phyloP scores from a whole-genome alignment of 2,888 invertebrate genomes.

The Melieria crassipennis region DNA sequence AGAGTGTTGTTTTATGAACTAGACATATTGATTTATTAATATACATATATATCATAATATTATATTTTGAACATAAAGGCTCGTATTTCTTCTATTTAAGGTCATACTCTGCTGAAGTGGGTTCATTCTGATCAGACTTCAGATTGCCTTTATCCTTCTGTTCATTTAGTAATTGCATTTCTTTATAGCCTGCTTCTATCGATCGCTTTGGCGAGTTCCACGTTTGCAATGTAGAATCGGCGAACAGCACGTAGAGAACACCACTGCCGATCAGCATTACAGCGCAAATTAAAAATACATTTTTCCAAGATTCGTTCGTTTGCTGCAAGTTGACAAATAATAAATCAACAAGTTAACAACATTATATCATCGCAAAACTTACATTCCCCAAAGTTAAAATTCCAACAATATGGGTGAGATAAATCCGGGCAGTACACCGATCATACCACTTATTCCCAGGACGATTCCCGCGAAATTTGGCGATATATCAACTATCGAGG shows the following conservation, averaged over 20 bases:
- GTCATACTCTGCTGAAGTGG: too few species aligned
- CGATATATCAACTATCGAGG: constrained; percentile 75
- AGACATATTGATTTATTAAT: too few species aligned
- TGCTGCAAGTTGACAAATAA: constrained; percentile 65
- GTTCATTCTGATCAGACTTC: too few species aligned
- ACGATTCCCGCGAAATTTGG: constrained; percentile 71
- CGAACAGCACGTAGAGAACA: constrained; percentile 68
- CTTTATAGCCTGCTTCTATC: constrained; percentile 50
- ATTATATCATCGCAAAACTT: constrained; percentile 56
- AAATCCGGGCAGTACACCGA: constrained; percentile 71
- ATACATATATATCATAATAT: too few species aligned
- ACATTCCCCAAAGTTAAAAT: constrained; percentile 73
- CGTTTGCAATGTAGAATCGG: constrained; percentile 69
- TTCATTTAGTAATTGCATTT: constrained; percentile 48
- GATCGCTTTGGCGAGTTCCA: constrained; percentile 68
- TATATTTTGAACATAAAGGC: too few species aligned
- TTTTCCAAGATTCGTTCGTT: constrained; percentile 71
- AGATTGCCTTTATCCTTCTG: constrained; percentile 9
- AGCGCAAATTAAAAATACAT: constrained; percentile 70
- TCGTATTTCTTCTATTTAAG: too few species aligned
- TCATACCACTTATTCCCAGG: constrained; percentile 72
- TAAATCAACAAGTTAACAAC: neutral
- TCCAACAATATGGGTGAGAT: constrained; percentile 73
- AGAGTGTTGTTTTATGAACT: too few species aligned
- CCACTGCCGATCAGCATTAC: constrained; percentile 68